phyloP scores from a whole-genome alignment of 2,797 vertebrate genomes.

The Pogonophryne albipinna region DNA sequence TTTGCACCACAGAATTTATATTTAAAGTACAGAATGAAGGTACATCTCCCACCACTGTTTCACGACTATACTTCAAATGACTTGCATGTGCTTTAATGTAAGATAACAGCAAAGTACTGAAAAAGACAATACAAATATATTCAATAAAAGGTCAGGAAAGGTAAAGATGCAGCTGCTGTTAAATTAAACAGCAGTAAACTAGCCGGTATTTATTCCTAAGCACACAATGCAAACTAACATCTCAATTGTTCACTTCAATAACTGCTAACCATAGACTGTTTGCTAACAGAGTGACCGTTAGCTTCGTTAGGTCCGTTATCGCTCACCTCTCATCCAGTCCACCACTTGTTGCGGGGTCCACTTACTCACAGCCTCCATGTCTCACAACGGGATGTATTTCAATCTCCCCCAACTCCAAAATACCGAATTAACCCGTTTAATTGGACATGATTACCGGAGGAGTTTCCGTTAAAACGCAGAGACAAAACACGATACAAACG shows the following conservation, averaged over 20 bases:
- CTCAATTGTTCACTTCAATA: background rate
- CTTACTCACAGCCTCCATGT: conserved; percentile 80
- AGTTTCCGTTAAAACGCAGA: background rate
- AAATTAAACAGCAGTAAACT: no score
- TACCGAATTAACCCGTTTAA: background rate
- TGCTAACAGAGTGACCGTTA: conserved; percentile 1
- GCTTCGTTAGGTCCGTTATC: background rate
- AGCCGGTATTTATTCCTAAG: background rate
- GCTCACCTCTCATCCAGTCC: conserved; percentile 82
- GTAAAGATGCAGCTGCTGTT: background rate
- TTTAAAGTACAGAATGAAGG: no score
- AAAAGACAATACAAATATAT: background rate
- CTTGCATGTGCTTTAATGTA: background rate
- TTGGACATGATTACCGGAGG: background rate
- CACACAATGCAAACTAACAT: no score
- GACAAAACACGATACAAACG: fast-evolving
- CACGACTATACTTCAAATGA: no score
- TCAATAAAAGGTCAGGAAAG: background rate
- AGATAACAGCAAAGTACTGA: background rate
- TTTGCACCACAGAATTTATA: no score
- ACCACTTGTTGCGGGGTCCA: conserved; percentile 81
- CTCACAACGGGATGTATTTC: background rate
- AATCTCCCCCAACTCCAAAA: background rate
- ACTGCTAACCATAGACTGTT: background rate
- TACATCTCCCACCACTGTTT: no score